phyloP scores from a whole-genome alignment of 2,113 vertebrate genomes.

The Varanus salvator region DNA sequence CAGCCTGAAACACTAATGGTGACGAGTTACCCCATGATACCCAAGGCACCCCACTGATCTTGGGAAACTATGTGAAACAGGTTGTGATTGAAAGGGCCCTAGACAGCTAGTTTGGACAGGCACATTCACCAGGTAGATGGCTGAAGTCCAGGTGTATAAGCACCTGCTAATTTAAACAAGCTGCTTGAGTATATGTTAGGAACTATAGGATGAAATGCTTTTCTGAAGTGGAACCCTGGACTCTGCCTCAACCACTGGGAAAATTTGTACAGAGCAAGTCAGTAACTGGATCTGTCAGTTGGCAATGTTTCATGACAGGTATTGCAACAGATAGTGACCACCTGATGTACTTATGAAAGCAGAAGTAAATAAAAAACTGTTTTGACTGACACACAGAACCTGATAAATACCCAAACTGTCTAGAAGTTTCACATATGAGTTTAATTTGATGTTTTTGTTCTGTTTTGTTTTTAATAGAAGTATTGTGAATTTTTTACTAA shows the following conservation, averaged over 20 bases:
- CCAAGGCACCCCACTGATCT: neutral
- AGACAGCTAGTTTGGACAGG: neutral
- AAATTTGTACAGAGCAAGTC: neutral
- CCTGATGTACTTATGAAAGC: neutral
- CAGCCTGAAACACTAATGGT: neutral
- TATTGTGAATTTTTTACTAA: neutral
- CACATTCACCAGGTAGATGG: neutral
- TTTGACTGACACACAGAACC: neutral
- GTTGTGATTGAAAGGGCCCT: neutral
- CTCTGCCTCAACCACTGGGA: neutral
- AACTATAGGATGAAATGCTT: neutral
- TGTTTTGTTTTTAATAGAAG: neutral
- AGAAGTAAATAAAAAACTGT: neutral
- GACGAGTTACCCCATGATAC: neutral
- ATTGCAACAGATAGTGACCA: neutral
- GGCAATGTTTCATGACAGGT: neutral
- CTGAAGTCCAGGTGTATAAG: neutral
- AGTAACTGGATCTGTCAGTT: neutral
- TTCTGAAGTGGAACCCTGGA: slow-evolving; percentile 1
- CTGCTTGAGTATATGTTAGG: neutral
- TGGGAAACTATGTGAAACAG: neutral
- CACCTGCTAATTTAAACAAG: neutral
- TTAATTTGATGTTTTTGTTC: neutral
- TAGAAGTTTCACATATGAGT: neutral
- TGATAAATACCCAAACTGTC: neutral